These are phyloP conservation scores for Drosophila orena DNA, from an alignment of 1,140 invertebrate species.

Conservation along the genomic window DNA sequence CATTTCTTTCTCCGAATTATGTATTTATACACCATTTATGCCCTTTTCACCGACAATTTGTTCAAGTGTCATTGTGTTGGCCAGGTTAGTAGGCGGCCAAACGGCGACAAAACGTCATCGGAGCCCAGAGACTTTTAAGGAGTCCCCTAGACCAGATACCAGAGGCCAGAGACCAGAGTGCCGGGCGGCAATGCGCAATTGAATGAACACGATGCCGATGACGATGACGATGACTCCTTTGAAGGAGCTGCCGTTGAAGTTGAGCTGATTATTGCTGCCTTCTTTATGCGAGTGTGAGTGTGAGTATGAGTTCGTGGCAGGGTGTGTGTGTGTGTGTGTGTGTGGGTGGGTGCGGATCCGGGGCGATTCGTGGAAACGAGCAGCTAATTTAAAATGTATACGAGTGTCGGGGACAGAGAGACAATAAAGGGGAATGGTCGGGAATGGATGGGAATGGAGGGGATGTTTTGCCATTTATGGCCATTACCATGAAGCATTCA, in stretches of 20 bases:
- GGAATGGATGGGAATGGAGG: not conserved
- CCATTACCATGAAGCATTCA: conserved; percentile 52
- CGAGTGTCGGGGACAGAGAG: conserved; percentile 23
- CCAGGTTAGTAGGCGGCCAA: conserved; percentile 12
- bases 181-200: conserved; percentile 9
- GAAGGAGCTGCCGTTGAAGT: conserved; percentile 31
- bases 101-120: conserved; percentile 25
- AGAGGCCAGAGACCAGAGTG: conserved; percentile 18
- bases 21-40: not conserved
- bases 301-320: conserved; percentile 1
- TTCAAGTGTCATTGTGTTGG: conserved; percentile 21
- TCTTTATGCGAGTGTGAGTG: conserved; percentile 14
- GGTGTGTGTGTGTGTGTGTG: conserved; percentile 5
- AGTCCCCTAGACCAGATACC: no score
- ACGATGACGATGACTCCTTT: conserved; percentile 2
- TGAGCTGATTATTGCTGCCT: conserved; percentile 54
- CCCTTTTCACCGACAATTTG: not conserved
- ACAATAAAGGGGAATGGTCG: not conserved
- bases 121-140: conserved; percentile 9
- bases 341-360: not conserved
- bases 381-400: conserved; percentile 71
- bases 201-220: conserved; percentile 11
- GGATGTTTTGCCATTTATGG: conserved; percentile 49
- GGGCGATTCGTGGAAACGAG: conserved; percentile 49
- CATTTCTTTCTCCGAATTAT: not conserved